A percentile compares a stretch with the other conserved stretches of the same genome.
These are phyloP conservation scores for Plebejus anna DNA, from an alignment of 2,888 invertebrate species.

Conservation along the genomic window DNA sequence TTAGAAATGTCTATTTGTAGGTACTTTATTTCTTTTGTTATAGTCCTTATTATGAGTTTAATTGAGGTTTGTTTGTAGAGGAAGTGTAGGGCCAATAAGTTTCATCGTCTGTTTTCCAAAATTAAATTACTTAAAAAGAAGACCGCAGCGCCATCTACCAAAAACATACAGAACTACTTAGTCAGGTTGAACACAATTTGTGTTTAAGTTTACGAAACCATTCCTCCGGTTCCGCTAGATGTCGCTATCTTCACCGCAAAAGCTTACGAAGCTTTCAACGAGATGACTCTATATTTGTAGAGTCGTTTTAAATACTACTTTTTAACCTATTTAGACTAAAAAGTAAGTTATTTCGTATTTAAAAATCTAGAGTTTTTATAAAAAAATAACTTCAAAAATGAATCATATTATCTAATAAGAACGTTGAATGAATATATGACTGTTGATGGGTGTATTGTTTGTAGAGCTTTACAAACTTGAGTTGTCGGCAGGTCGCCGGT, in stretches of 20 bases:
- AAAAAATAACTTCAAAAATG: neutral
- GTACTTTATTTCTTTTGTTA: too few relatives aligned
- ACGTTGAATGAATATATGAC: conserved; percentile 1
- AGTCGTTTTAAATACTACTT: conserved; percentile 30
- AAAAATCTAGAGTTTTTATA: neutral
- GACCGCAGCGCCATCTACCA: neutral
- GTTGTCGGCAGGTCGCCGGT: conserved; percentile 46
- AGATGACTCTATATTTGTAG: conserved; percentile 24
- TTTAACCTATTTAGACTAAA: conserved; percentile 37
- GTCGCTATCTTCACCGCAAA: neutral
- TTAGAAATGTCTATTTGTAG: too few relatives aligned
- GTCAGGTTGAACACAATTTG: neutral
- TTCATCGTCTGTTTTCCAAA: neutral
- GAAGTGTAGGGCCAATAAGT: too few relatives aligned
- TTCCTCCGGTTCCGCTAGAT: neutral
- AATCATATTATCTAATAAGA: neutral
- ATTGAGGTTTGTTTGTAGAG: too few relatives aligned
- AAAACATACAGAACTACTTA: neutral
- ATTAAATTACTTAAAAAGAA: neutral
- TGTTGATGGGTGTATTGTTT: neutral
- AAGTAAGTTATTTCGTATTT: neutral
- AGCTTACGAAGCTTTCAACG: conserved; percentile 17
- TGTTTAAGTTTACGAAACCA: neutral
- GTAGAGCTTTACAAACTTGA: conserved; percentile 48
- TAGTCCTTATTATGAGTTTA: too few relatives aligned